A percentile compares a stretch with the other conserved stretches of the same genome.
phyloP scores from a whole-genome alignment of 2,113 vertebrate genomes.

The Glaucidium brasilianum region DNA sequence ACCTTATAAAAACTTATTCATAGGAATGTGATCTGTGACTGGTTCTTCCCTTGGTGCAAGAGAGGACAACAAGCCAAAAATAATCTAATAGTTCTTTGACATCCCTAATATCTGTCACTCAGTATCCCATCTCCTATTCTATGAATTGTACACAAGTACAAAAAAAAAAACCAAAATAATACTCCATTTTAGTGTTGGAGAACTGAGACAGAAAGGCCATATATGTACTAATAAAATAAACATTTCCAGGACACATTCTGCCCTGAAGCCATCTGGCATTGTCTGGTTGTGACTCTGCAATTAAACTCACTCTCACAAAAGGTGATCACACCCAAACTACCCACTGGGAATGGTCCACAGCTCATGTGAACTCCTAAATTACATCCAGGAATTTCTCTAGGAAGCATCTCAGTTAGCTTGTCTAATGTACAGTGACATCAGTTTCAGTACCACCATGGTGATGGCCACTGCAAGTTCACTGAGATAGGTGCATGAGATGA shows the following conservation, averaged over 20 bases:
- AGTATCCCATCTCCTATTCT: not conserved
- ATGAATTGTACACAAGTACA: not conserved
- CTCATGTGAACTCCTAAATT: not conserved
- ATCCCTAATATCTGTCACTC: not conserved
- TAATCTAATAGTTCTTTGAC: not conserved
- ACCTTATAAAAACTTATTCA: not conserved
- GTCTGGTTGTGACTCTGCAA: not conserved
- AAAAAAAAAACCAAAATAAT: not conserved
- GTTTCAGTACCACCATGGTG: not conserved
- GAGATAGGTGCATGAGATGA: accelerated
- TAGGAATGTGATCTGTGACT: not conserved
- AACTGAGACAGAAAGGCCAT: not conserved
- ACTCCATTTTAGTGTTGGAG: not conserved
- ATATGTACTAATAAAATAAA: not conserved
- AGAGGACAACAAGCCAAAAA: not conserved
- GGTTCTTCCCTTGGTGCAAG: not conserved
- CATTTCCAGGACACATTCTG: not conserved
- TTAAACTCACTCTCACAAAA: not conserved
- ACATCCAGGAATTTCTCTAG: not conserved
- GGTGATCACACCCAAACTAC: not conserved
- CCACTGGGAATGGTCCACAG: accelerated
- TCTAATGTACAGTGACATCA: not conserved
- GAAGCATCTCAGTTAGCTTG: not conserved
- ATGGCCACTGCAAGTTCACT: too few relatives aligned
- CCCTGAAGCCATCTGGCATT: not conserved